A percentile compares a stretch with the other conserved stretches of the same genome.
Conservation (phyloP, 2,888 invertebrate species). For the Tyria jacobaeae region DNA sequence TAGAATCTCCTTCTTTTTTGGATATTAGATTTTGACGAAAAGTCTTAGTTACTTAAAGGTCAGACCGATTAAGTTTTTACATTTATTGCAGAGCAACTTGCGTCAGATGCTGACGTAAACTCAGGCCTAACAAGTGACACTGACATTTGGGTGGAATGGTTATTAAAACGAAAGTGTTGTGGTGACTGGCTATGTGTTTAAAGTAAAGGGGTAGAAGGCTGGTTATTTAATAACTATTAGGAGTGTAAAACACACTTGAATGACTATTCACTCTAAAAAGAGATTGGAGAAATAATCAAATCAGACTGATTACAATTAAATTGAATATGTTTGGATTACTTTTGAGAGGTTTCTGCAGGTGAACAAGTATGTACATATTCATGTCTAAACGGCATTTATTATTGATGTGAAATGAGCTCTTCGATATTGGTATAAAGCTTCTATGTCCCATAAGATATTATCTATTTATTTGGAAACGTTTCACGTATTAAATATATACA, state of each 20-base stretch:
- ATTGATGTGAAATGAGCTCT: background rate
- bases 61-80: constrained; percentile 22
- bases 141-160: constrained; percentile 10
- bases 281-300: background rate
- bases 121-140: constrained; percentile 7
- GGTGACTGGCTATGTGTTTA: too few species aligned
- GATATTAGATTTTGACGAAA: constrained; percentile 1
- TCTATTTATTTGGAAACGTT: too few species aligned
- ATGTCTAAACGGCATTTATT: background rate
- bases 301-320: background rate
- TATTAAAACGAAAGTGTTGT: background rate
- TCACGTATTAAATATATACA: too few species aligned
- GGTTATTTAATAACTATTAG: background rate
- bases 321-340: background rate
- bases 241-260: too few species aligned
- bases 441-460: background rate
- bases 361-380: too few species aligned
- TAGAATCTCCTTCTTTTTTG: too few species aligned
- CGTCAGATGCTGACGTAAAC: constrained; percentile 14
- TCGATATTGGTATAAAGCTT: background rate
- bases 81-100: constrained; percentile 22
- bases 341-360: background rate
- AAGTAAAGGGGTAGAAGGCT: background rate
- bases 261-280: too few species aligned
- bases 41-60: constrained; percentile 18